Conservation (phyloP, 2,888 invertebrate genomes). For the Pseudococcus longispinus region DNA sequence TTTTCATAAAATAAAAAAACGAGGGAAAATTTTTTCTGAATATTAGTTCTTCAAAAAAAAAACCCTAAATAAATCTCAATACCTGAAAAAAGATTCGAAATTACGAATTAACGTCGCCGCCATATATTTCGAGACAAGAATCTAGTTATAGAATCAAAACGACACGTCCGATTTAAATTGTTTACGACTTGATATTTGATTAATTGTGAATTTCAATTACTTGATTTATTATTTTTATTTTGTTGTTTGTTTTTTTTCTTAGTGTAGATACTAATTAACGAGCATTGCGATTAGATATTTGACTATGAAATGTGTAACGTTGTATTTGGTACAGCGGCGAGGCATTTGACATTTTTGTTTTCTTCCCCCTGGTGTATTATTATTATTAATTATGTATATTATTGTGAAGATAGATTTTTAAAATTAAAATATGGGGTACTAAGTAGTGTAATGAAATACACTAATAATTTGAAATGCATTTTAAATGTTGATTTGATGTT, state of each 20-base stretch:
- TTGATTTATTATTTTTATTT: neutral
- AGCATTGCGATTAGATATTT: neutral
- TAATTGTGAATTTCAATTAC: neutral
- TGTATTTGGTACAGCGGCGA: neutral
- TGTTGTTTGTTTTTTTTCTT: neutral
- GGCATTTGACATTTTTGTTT: neutral
- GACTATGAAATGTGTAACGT: neutral
- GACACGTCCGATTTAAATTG: neutral
- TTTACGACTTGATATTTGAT: neutral
- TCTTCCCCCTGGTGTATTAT: neutral
- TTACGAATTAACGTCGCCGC: neutral
- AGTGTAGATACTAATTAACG: neutral
- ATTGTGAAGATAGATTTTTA: neutral
- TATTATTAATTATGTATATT: neutral
- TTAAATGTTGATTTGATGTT: conserved; percentile 6
- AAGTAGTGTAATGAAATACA: neutral
- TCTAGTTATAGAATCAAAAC: neutral
- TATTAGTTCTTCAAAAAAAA: neutral
- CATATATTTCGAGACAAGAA: neutral
- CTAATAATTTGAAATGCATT: neutral
- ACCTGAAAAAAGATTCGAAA: neutral
- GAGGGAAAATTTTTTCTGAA: too few species aligned
- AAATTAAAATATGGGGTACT: neutral
- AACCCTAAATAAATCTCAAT: neutral
- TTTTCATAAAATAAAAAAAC: too few species aligned